Base-by-base conservation (phyloP, 2,113 vertebrate genomes). In the Phalacrocorax carbo region DNA sequence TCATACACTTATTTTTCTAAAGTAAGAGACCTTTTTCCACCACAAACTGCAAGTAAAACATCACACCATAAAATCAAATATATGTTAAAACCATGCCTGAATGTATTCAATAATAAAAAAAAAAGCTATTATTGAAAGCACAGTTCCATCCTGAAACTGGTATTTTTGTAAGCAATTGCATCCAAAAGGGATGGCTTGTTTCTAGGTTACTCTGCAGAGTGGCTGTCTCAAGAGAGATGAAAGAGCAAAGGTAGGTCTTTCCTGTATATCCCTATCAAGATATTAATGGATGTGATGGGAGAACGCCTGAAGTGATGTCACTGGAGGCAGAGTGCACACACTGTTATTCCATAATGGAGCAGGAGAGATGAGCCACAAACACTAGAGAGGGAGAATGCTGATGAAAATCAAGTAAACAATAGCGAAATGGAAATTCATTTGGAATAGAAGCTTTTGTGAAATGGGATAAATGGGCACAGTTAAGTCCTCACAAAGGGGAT, bases 191-290 rank as follows among this genome's bases (percentile, higher is more conserved):
- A 54, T 8, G 64, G 65, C 16, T 82, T 52, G 14, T 64, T 88
- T 88, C 93, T 92, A 89, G 95, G 81, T 86, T 76, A 92, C 82
- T 92, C 83, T 86, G 92, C 76, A 77, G 94, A 96, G 71, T 79
- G 46, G 48, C 32, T 79, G 44, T 77, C 81, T 93, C 69, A 26
- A 25, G 86, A 93, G 92, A 96, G 78, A 94, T 68, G 76, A 73
- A 94, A 95, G 95, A 96, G 95, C 76, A 93, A 71, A 95, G 92
- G 80, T 87, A 95, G 88, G 82, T 88, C 55, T 44, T 66, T 78
- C 51, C 81, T 91, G 36, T 40, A 73, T 89, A 86, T 86, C 69
- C 82, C 88, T 76, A 95, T 89, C 90, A 89, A 91, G 85, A 88
- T 62, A 94, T 90, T 95, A 96, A 95, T 94, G 88, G 94, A 77